A percentile compares a stretch with the other conserved stretches of the same genome.
Conservation (phyloP, 2,113 vertebrate species). For the Podarcis cretensis region DNA sequence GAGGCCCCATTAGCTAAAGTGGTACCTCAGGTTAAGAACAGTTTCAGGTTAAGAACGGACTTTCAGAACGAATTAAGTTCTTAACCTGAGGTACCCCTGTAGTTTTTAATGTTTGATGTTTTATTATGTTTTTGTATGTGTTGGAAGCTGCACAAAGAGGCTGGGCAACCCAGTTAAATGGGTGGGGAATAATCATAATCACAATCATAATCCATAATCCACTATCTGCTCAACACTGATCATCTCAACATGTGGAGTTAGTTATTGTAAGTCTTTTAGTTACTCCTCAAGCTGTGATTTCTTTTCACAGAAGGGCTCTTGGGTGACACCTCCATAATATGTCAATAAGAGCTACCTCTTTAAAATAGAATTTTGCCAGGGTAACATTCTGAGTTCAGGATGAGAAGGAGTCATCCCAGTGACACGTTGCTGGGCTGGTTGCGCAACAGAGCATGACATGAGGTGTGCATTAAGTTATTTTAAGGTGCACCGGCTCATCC, state of each 20-base stretch:
- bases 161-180: too few species aligned
- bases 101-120: too few species aligned
- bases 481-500: constrained; percentile 56
- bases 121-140: too few species aligned
- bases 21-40: too few species aligned
- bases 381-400: not conserved
- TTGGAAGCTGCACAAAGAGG: too few species aligned
- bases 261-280: not conserved
- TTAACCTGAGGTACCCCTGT: too few species aligned
- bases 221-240: not conserved
- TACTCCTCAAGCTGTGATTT: not conserved
- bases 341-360: not conserved
- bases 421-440: constrained; percentile 63
- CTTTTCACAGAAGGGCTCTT: constrained; percentile 35
- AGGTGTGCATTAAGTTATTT: constrained; percentile 66
- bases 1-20: too few species aligned
- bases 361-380: constrained; percentile 24
- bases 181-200: too few species aligned
- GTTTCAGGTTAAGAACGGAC: too few species aligned
- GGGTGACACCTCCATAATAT: not conserved
- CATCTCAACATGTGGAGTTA: not conserved
- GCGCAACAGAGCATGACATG: constrained; percentile 55
- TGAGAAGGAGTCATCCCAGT: constrained; percentile 27
- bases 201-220: too few species aligned
- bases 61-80: too few species aligned